phyloP scores from a whole-genome alignment of 2,888 invertebrate species.

The Atethmia centrago region DNA sequence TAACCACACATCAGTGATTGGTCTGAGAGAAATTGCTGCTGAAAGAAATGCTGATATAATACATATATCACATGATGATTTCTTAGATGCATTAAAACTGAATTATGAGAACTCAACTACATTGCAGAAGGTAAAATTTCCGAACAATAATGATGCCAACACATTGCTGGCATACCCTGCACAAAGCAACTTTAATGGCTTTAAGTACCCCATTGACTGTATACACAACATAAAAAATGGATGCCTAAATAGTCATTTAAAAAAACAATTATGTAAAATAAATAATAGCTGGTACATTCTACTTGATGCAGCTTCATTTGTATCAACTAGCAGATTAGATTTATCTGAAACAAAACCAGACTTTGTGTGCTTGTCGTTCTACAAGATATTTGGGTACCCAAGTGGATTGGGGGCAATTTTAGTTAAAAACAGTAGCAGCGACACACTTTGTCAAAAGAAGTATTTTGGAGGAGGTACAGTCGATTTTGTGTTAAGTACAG shows the following conservation, averaged over 20 bases:
- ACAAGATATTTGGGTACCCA: conserved; percentile 98
- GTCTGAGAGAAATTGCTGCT: conserved; percentile 95
- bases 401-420: conserved; percentile 98
- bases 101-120: conserved; percentile 53
- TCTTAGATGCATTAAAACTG: conserved; percentile 81
- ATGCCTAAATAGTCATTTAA: conserved; percentile 83
- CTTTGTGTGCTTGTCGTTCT: conserved; percentile 98
- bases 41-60: conserved; percentile 89
- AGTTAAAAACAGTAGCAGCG: conserved; percentile 92
- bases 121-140: conserved; percentile 65
- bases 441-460: conserved; percentile 91
- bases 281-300: conserved; percentile 93
- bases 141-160: conserved; percentile 75
- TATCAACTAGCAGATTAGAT: conserved; percentile 94
- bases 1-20: conserved; percentile 98
- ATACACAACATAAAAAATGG: conserved; percentile 92
- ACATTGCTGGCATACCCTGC: conserved; percentile 96
- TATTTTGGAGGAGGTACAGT: conserved; percentile 99
- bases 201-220: conserved; percentile 95
- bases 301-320: conserved; percentile 96
- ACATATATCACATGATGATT: conserved; percentile 91
- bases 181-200: conserved; percentile 98
- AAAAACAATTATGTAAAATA: conserved; percentile 79
- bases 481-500: conserved; percentile 94
- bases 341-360: conserved; percentile 94